These are phyloP conservation scores for Drosophila lini DNA, from an alignment of 1,140 invertebrate species.

Conservation along the genomic window DNA sequence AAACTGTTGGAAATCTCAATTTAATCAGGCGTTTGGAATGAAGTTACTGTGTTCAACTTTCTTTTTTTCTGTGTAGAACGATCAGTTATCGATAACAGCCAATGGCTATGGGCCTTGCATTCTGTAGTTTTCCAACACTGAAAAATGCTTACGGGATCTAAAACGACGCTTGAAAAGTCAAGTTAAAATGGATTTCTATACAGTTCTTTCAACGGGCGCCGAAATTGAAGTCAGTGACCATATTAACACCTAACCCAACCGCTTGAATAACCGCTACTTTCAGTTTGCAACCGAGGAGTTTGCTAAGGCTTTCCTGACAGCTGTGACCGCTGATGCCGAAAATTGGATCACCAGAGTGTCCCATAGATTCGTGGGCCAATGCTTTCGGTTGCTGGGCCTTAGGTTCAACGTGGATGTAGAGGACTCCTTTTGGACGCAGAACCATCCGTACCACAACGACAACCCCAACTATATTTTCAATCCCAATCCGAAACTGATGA, in stretches of 20 bases:
- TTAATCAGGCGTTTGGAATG: background rate
- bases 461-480: slow-evolving; percentile 54
- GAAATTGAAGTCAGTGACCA: slow-evolving; percentile 19
- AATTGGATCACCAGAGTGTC: slow-evolving; percentile 44
- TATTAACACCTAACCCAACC: background rate
- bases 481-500: slow-evolving; percentile 24
- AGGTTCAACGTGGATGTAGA: slow-evolving; percentile 41
- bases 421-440: slow-evolving; percentile 21
- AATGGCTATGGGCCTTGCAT: too few relatives aligned
- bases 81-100: background rate
- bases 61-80: background rate
- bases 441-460: slow-evolving; percentile 47
- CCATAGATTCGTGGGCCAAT: slow-evolving; percentile 60
- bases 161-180: background rate
- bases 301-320: slow-evolving; percentile 27
- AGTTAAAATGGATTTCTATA: slow-evolving; percentile 54
- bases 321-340: slow-evolving; percentile 29
- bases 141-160: background rate
- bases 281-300: slow-evolving; percentile 28
- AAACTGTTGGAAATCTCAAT: slow-evolving; percentile 58
- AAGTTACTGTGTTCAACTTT: background rate
- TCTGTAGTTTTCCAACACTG: slow-evolving; percentile 4
- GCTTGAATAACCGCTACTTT: background rate
- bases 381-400: slow-evolving; percentile 47
- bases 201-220: slow-evolving; percentile 36